These are phyloP conservation scores for Furnarius figulus DNA, from an alignment of 2,113 vertebrate genomes.

Conservation along the genomic window DNA sequence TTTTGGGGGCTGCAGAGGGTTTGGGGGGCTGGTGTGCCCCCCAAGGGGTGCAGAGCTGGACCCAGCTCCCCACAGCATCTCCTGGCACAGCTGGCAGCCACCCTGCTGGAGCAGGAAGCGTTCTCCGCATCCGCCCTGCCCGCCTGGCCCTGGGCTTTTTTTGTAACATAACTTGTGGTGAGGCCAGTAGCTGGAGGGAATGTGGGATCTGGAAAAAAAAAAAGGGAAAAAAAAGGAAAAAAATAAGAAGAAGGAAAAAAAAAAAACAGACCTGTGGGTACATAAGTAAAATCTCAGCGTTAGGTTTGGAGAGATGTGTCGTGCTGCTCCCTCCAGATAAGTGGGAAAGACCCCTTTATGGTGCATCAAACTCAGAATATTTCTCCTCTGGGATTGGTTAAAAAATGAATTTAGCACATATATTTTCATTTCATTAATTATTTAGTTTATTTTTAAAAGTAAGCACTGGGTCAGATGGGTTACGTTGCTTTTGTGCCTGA, in stretches of 20 bases:
- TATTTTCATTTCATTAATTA: background rate
- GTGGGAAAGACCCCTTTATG: rapidly evolving
- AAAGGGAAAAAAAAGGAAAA: background rate
- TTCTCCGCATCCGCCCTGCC: constrained; percentile 62
- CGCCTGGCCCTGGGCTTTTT: constrained; percentile 23
- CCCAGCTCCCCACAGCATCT: background rate
- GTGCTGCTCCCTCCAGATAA: rapidly evolving
- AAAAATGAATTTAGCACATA: rapidly evolving
- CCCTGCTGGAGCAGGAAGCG: constrained; percentile 30
- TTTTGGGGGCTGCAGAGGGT: rapidly evolving
- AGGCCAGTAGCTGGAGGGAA: constrained; percentile 39
- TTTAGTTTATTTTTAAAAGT: background rate
- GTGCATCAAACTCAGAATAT: background rate
- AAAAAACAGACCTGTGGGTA: background rate
- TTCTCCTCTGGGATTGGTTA: rapidly evolving
- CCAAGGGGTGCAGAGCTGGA: background rate
- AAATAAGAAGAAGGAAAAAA: rapidly evolving
- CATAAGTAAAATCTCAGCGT: constrained; percentile 1
- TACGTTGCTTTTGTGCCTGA: background rate
- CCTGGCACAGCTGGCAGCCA: background rate
- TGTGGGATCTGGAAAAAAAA: background rate
- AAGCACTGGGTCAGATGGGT: rapidly evolving
- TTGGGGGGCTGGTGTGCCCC: background rate
- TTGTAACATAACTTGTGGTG: constrained; percentile 56
- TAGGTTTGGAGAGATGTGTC: background rate